These are phyloP conservation scores for Sphaerophoria taeniata DNA, from an alignment of 2,888 invertebrate genomes.

Conservation along the genomic window DNA sequence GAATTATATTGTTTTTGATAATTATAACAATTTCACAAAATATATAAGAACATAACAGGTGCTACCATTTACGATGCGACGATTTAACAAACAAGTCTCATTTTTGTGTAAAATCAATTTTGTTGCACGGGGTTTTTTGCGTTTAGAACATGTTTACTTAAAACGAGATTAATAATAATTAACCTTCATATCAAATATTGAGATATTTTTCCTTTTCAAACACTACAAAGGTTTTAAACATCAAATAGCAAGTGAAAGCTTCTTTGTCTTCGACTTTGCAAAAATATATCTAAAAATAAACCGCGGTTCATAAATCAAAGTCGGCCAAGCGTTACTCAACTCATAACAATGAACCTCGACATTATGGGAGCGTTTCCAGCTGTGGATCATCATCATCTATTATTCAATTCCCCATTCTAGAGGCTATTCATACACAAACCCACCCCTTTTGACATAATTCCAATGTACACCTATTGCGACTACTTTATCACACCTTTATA, in stretches of 20 bases:
- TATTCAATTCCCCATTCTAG: constrained; percentile 27
- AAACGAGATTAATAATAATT: too few species aligned
- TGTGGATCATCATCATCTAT: constrained; percentile 8
- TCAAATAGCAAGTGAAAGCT: background rate
- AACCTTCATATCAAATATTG: too few species aligned
- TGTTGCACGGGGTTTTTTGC: too few species aligned
- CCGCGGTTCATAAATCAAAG: constrained; percentile 41
- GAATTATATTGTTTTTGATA: too few species aligned
- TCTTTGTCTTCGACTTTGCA: background rate
- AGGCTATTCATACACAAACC: constrained; percentile 1
- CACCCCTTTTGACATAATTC: constrained; percentile 38
- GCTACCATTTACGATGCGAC: too few species aligned
- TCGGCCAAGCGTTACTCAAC: constrained; percentile 42
- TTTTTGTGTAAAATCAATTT: too few species aligned
- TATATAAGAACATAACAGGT: too few species aligned
- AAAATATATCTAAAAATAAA: background rate
- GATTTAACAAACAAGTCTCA: too few species aligned
- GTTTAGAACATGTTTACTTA: too few species aligned
- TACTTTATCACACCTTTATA: constrained; percentile 50
- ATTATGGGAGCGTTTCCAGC: constrained; percentile 32
- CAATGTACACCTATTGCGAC: constrained; percentile 19
- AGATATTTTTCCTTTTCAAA: too few species aligned
- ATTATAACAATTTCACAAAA: too few species aligned
- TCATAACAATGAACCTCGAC: constrained; percentile 41
- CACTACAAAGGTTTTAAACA: background rate